Conservation (phyloP, 2,113 vertebrate genomes). For the Tautogolabrus adspersus region DNA sequence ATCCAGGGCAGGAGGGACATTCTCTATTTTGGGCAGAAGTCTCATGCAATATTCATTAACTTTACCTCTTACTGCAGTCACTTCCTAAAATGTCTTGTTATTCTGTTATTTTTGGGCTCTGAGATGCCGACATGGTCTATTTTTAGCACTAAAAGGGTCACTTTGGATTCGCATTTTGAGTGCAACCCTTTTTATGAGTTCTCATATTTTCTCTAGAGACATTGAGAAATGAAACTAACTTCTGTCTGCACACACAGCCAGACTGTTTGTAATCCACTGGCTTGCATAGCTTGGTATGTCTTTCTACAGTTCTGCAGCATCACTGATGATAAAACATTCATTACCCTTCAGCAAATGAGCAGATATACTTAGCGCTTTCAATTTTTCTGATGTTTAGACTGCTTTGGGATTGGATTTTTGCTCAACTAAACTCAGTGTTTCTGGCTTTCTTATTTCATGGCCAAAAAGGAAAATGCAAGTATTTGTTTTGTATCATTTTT, state of each 20-base stretch:
- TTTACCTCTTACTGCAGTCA: constrained; percentile 59
- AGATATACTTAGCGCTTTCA: constrained; percentile 11
- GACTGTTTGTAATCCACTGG: constrained; percentile 46
- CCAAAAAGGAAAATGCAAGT: no score
- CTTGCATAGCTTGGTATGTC: constrained; percentile 41
- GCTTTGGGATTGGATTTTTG: neutral
- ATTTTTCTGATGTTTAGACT: constrained; percentile 10
- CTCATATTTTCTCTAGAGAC: constrained; percentile 57
- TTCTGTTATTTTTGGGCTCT: constrained; percentile 46
- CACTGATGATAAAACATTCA: constrained; percentile 60
- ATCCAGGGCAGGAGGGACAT: constrained; percentile 61
- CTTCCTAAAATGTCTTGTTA: constrained; percentile 54
- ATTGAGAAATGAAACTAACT: constrained; percentile 54
- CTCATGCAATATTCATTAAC: constrained; percentile 83
- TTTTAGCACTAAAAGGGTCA: constrained; percentile 46
- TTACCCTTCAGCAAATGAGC: constrained; percentile 33
- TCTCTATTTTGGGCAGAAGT: constrained; percentile 79
- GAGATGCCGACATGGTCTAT: constrained; percentile 41
- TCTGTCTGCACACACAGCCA: constrained; percentile 39
- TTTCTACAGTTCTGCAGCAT: constrained; percentile 49
- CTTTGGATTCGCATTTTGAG: constrained; percentile 35
- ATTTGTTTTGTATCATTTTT: no score
- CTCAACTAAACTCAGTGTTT: neutral
- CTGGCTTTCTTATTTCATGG: neutral
- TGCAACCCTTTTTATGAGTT: constrained; percentile 52